Conservation (phyloP, 2,888 invertebrate genomes). For the Dimorphilus gyrociliatus region DNA sequence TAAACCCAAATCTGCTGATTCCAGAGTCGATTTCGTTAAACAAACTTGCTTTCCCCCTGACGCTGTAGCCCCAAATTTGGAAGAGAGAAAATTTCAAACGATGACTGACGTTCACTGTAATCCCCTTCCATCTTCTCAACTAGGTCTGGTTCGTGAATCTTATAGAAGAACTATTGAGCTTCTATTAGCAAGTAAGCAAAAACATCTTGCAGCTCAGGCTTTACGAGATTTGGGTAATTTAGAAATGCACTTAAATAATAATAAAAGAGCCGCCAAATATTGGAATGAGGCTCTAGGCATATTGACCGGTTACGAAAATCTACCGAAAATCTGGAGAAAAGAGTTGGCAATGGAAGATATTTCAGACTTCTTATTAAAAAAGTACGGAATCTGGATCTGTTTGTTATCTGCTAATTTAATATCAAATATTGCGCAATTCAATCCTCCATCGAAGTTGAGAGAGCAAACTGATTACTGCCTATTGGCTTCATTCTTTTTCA, state of each 20-base stretch:
- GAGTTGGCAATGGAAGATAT: slow-evolving; percentile 15
- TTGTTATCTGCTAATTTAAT: slow-evolving; percentile 27
- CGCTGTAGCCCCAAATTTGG: slow-evolving; percentile 24
- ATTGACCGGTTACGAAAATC: slow-evolving; percentile 22
- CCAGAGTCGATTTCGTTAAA: slow-evolving; percentile 28
- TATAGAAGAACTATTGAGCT: slow-evolving; percentile 35
- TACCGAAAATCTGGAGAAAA: slow-evolving; percentile 22
- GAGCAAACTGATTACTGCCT: slow-evolving; percentile 32
- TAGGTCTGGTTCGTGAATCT: slow-evolving; percentile 25
- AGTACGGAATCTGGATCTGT: slow-evolving; percentile 37
- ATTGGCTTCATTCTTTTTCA: slow-evolving; percentile 32
- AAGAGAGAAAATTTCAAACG: slow-evolving; percentile 18
- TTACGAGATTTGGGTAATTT: slow-evolving; percentile 34
- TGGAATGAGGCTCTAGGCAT: slow-evolving; percentile 30
- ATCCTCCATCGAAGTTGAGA: slow-evolving; percentile 13
- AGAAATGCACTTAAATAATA: slow-evolving; percentile 24
- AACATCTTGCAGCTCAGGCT: slow-evolving; percentile 30
- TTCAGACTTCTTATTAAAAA: slow-evolving; percentile 19
- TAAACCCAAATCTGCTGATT: slow-evolving; percentile 12
- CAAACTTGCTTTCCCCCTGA: slow-evolving; percentile 27
- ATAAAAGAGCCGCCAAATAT: slow-evolving; percentile 28
- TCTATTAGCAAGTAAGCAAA: slow-evolving; percentile 26
- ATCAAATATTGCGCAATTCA: slow-evolving; percentile 36
- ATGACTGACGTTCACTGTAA: slow-evolving; percentile 26
- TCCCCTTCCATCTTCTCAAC: slow-evolving; percentile 26